Conservation (phyloP, 2,888 invertebrate genomes). For the Herminia tarsipennalis region DNA sequence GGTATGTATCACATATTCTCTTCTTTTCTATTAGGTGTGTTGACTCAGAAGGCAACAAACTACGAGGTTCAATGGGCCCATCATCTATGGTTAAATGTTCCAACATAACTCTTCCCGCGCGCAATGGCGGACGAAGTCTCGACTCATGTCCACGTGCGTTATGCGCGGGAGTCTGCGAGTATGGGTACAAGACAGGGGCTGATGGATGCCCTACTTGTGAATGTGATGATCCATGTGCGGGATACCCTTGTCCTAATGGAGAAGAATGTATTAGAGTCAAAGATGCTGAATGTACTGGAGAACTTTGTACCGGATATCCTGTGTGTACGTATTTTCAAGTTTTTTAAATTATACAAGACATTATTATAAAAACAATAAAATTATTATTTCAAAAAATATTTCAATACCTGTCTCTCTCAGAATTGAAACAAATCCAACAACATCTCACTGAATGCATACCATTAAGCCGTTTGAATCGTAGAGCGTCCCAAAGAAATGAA, state of each 20-base stretch:
- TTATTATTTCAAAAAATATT: too few relatives aligned
- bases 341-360: too few relatives aligned
- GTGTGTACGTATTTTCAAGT: constrained; percentile 86
- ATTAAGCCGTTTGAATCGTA: too few relatives aligned
- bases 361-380: too few relatives aligned
- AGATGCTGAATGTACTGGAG: constrained; percentile 87
- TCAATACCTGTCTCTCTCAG: too few relatives aligned
- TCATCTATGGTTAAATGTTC: constrained; percentile 89
- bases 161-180: constrained; percentile 94
- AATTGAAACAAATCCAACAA: too few relatives aligned
- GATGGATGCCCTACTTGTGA: constrained; percentile 94
- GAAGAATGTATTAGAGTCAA: constrained; percentile 91
- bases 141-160: constrained; percentile 88
- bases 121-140: constrained; percentile 82
- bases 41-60: constrained; percentile 91
- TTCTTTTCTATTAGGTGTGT: constrained; percentile 86
- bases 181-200: constrained; percentile 89
- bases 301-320: constrained; percentile 90
- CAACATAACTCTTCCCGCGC: constrained; percentile 58
- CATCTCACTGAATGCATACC: too few relatives aligned
- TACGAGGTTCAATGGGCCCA: constrained; percentile 92
- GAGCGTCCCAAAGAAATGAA: too few relatives aligned
- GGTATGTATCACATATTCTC: neutral
- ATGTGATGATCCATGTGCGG: constrained; percentile 94
- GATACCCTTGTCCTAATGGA: constrained; percentile 89